Evolutionary conservation across 2,888 invertebrate species (phyloP).

Genomic region (Netelia virgata): DNA sequence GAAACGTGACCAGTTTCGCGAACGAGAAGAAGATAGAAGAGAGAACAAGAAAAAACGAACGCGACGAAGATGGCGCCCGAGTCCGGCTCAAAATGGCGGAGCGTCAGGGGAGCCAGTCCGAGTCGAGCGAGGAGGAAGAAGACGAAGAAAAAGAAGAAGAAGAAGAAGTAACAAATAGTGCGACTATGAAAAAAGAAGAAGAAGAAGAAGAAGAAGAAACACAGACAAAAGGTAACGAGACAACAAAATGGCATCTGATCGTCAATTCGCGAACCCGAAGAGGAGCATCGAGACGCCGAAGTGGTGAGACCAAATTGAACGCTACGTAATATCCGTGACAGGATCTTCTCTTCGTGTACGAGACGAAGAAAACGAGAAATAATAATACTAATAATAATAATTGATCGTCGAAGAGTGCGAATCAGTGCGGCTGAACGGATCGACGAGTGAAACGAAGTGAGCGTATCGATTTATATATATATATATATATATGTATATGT

Average conservation of each 20-base stretch:
- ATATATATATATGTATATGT: slow-evolving; percentile 52
- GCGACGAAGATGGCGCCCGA: slow-evolving; percentile 19
- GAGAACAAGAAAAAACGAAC: slow-evolving; percentile 17
- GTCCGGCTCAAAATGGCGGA: neutral
- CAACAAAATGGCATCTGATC: slow-evolving; percentile 35
- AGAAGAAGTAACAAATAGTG: slow-evolving; percentile 17
- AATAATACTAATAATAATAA: slow-evolving; percentile 46
- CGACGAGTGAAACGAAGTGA: slow-evolving; percentile 56
- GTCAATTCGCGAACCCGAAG: slow-evolving; percentile 41
- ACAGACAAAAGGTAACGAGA: slow-evolving; percentile 18
- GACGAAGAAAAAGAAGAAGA: slow-evolving; percentile 53
- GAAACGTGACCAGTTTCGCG: slow-evolving; percentile 63
- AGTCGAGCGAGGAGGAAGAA: slow-evolving; percentile 46
- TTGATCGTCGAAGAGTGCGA: slow-evolving; percentile 57
- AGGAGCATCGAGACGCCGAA: slow-evolving; percentile 39
- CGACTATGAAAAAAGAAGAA: slow-evolving; percentile 54
- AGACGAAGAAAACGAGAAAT: slow-evolving; percentile 60
- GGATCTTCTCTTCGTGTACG: slow-evolving; percentile 51
- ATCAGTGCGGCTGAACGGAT: slow-evolving; percentile 54
- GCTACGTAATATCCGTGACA: slow-evolving; percentile 52
- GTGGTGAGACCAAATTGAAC: slow-evolving; percentile 43
- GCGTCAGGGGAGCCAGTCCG: slow-evolving; percentile 53
- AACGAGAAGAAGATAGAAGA: slow-evolving; percentile 69
- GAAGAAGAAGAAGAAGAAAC: slow-evolving; percentile 44
- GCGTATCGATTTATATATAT: slow-evolving; percentile 42